Base-by-base conservation (phyloP, 2,113 vertebrate species). In the Phalacrocorax pelagicus region DNA sequence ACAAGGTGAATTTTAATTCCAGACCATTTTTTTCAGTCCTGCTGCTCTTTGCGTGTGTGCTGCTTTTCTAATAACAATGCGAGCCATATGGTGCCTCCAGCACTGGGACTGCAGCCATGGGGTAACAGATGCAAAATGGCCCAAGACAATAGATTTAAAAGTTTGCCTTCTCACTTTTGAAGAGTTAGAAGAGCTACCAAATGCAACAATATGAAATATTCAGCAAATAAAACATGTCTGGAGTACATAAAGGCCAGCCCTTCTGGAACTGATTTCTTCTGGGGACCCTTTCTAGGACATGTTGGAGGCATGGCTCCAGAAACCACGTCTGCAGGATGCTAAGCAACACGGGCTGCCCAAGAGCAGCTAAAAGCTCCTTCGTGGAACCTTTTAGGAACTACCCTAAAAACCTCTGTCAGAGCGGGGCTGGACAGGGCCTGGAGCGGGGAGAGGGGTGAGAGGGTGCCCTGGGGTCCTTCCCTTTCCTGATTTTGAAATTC, bases 61-160 rank as follows among this genome's bases (percentile, higher is more conserved):
- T 71, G 87, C 66, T 82, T 91, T 62, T 38, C 84, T 52, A 54
- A 69, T 65, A 82, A 87, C 95, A 95, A 62, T 59, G 67, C 0
- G 1, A 95, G 79, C 95, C 96, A 97, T 94, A 97, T 96, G 97
- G 95, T 79, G 91, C 96, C 90, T 92, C 94, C 86, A 91, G 95
- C 57, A 0, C 74, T 96, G 95, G 96, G 96, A 97, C 70, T 14
- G 55, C 93, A 94, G 96, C 95, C 96, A 81, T 11, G 61, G 93
- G 92, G 78, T 94, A 94, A 88, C 96, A 97, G 94, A 97, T 97
- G 96, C 66, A 86, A 90, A 97, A 87, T 15, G 58, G 92, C 91
- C 86, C 92, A 84, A 96, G 97, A 96, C 67, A 96, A 97, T 96
- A 96, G 88, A 94, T 49, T 30, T 67, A 18, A 78, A 94, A 97